Conservation (phyloP, 2,113 vertebrate genomes). For the Tragelaphus imberbis region DNA sequence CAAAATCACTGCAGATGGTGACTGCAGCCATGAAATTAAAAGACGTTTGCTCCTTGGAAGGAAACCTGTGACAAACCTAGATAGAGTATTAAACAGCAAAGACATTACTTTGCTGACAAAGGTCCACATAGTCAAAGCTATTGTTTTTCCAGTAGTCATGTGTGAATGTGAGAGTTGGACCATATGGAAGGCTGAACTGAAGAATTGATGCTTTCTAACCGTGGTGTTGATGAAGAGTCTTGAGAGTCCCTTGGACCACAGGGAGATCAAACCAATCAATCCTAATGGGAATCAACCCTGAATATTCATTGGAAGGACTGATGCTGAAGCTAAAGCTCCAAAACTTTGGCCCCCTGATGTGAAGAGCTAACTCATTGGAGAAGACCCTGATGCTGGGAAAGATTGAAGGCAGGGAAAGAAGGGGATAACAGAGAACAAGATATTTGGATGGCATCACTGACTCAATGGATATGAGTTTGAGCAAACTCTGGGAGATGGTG, state of each 20-base stretch:
- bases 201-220: neutral
- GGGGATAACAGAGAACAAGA: neutral
- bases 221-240: neutral
- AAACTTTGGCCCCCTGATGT: neutral
- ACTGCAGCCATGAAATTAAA: neutral
- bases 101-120: neutral
- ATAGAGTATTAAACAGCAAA: neutral
- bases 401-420: neutral
- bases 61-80: neutral
- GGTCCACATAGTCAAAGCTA: neutral
- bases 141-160: neutral
- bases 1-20: neutral
- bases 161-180: neutral
- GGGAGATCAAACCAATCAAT: neutral
- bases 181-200: neutral
- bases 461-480: neutral
- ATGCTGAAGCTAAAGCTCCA: neutral
- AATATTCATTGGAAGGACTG: neutral
- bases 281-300: neutral
- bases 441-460: neutral
- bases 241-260: neutral
- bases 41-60: neutral
- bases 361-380: neutral
- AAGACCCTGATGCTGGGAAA: neutral
- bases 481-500: neutral